Base-by-base conservation (phyloP, 2,113 vertebrate species). In the Gracilinanus agilis region DNA sequence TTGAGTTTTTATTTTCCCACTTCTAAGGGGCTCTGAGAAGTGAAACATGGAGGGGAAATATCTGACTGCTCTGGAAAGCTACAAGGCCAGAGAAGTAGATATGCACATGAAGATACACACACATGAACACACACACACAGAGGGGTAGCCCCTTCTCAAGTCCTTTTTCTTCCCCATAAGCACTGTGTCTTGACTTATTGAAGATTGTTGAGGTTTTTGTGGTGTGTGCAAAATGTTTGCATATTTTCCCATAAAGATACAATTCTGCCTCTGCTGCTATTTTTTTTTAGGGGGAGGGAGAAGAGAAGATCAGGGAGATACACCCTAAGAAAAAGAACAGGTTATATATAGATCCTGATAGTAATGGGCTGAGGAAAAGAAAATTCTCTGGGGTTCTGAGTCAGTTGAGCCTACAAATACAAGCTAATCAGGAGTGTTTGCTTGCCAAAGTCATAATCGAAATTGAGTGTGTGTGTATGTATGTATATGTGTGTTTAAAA, bases 121-220 rank as follows among this genome's bases (percentile, higher is more conserved):
- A 25, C 6, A 27, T 54, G 4, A 0, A 0, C 3, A 13, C 16
- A 24, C 11, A 25, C 27, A 40, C n/a, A 40, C 44, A 9, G 0
- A 3, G 24, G 27, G 8, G 2, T 0, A 0, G n/a, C 8, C n/a
- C 53, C 61, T 8, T 9, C 54, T 16, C n/a, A 40, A 21, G 19
- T 83, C n/a, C 2, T n/a, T 40, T 40, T 40, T 83, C n/a, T 83
- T 23, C 6, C 34, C 67, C 19, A 40, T 0, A 40, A 83, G n/a
- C 16, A 40, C 6, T 7, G 16, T 40, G n/a, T 7, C 19, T 9
- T 40, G n/a, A 83, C n/a, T n/a, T 75, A 75, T 25, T 75, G 34
- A 75, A 75, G 34, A n/a, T 40, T 21, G 24, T 40, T 21, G 67
- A n/a, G n/a, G 7, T 83, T 83, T 83, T 16, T 40, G n/a, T 83